Conservation (phyloP, 1,140 invertebrate genomes). For the Apis florea region DNA sequence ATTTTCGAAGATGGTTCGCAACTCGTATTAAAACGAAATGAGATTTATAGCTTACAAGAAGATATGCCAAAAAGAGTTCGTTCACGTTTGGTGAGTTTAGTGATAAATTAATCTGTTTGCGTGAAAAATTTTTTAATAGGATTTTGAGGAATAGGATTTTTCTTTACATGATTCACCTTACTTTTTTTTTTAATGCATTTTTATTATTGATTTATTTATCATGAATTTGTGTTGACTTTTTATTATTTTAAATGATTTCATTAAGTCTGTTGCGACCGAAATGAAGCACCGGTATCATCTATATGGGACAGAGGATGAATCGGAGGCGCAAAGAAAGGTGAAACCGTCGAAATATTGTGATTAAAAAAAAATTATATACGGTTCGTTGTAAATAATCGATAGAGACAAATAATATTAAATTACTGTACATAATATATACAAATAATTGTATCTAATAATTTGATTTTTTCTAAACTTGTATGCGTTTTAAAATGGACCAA, state of each 20-base stretch:
- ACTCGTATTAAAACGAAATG: conserved; percentile 75
- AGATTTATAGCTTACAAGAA: conserved; percentile 80
- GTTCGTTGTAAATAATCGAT: conserved; percentile 58
- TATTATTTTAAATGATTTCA: conserved; percentile 66
- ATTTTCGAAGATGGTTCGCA: conserved; percentile 80
- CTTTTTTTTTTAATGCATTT: conserved; percentile 45
- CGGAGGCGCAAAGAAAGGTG: conserved; percentile 73
- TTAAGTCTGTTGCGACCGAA: conserved; percentile 81
- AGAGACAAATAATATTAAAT: conserved; percentile 31
- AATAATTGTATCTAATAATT: conserved; percentile 46
- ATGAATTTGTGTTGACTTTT: conserved; percentile 65
- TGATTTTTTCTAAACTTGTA: conserved; percentile 15
- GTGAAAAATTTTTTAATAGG: background rate
- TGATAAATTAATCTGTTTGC: conserved; percentile 58
- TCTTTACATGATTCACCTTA: conserved; percentile 10
- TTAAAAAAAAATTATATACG: conserved; percentile 27
- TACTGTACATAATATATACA: conserved; percentile 56
- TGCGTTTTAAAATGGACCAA: background rate
- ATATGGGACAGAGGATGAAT: conserved; percentile 77
- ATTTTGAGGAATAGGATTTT: background rate
- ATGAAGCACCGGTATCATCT: conserved; percentile 81
- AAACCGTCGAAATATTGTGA: conserved; percentile 72
- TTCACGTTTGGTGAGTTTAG: conserved; percentile 80
- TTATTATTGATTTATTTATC: conserved; percentile 45
- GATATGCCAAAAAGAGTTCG: conserved; percentile 80